A percentile compares a stretch with the other conserved stretches of the same genome.
Evolutionary conservation across 2,113 vertebrate species (phyloP).

Genomic region (Erpornis zantholeuca): DNA sequence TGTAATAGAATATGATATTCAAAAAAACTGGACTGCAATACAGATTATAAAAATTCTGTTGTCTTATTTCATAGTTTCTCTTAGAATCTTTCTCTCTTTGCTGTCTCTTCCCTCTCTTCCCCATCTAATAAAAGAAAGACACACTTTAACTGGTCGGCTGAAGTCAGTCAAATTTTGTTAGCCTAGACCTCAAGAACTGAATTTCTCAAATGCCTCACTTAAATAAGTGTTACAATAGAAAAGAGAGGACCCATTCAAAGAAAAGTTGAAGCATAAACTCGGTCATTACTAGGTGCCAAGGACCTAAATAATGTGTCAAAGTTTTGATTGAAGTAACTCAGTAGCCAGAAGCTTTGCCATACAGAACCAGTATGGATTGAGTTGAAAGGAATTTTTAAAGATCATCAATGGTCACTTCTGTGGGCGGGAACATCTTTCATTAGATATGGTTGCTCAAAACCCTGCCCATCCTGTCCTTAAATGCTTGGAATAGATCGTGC

Average conservation of each 20-base stretch:
- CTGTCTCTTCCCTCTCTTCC: neutral
- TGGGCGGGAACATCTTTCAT: neutral
- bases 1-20: neutral
- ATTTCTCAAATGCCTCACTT: neutral
- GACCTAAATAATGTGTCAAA: neutral
- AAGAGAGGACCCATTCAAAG: neutral
- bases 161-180: neutral
- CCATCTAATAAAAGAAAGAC: neutral
- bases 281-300: neutral
- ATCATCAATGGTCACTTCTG: rapidly evolving
- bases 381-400: neutral
- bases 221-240: neutral
- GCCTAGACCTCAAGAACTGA: neutral
- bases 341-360: neutral
- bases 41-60: neutral
- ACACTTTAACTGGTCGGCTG: neutral
- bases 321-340: neutral
- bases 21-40: neutral
- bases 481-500: neutral
- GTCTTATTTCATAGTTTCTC: neutral
- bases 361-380: neutral
- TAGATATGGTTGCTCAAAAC: neutral
- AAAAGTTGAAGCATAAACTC: neutral
- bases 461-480: neutral
- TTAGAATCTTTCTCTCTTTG: neutral